phyloP scores from a whole-genome alignment of 2,113 vertebrate species.

The Macrotis lagotis region DNA sequence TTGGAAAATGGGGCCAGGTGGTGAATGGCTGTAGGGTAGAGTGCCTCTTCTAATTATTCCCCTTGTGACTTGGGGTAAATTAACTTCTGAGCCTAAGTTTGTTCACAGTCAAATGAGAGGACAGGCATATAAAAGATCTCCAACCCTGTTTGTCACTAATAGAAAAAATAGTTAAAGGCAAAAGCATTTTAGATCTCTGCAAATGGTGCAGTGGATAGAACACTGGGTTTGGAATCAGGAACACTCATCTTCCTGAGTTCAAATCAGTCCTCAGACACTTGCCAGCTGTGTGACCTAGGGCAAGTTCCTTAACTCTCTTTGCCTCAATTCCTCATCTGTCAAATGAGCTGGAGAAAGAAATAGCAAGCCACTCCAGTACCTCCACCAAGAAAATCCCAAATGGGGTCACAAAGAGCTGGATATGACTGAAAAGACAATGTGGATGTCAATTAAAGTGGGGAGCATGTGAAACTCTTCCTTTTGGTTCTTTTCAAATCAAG shows the following conservation, averaged over 20 bases:
- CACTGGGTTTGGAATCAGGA: too few relatives aligned
- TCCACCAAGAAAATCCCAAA: too few relatives aligned
- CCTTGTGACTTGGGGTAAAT: not conserved
- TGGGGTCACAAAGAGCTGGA: too few relatives aligned
- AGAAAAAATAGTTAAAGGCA: not conserved
- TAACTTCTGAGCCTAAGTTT: not conserved
- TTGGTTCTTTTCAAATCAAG: not conserved
- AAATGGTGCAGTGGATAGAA: too few relatives aligned
- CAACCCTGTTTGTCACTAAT: not conserved
- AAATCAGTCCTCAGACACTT: too few relatives aligned
- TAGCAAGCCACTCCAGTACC: too few relatives aligned
- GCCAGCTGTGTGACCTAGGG: too few relatives aligned
- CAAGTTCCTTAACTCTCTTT: too few relatives aligned
- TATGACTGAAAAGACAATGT: too few relatives aligned
- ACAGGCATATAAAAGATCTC: not conserved
- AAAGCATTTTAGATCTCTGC: not conserved
- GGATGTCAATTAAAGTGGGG: not conserved
- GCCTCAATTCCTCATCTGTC: too few relatives aligned
- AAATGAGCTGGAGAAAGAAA: too few relatives aligned
- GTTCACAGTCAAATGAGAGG: not conserved
- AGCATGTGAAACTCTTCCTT: not conserved
- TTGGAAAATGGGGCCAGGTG: not conserved
- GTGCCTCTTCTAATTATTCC: not conserved
- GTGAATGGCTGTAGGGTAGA: not conserved
- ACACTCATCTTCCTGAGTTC: too few relatives aligned